A percentile compares a stretch with the other conserved stretches of the same genome.
These are phyloP conservation scores for Anagyrus pseudococci DNA, from an alignment of 2,888 invertebrate species.

Conservation along the genomic window DNA sequence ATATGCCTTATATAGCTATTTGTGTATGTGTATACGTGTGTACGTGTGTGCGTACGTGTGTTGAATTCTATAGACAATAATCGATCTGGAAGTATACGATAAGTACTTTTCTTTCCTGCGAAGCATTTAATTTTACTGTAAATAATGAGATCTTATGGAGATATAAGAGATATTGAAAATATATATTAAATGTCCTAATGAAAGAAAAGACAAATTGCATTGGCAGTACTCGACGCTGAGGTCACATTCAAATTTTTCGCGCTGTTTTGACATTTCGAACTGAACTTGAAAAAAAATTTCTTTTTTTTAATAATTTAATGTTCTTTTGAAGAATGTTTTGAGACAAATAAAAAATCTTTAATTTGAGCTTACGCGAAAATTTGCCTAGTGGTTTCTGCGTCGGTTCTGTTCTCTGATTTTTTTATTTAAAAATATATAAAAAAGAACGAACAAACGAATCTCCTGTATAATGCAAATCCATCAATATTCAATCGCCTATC, in stretches of 20 bases:
- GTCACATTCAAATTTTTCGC: conserved; percentile 29
- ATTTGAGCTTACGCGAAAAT: conserved; percentile 18
- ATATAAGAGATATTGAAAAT: conserved; percentile 28
- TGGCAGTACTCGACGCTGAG: conserved; percentile 17
- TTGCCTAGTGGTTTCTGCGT: conserved; percentile 33
- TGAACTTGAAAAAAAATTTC: no score
- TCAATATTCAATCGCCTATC: conserved; percentile 9
- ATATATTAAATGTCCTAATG: conserved; percentile 28
- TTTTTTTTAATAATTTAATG: no score
- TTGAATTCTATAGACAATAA: background rate
- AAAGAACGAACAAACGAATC: background rate
- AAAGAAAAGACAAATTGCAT: conserved; percentile 22
- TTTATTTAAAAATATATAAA: conserved; percentile 23
- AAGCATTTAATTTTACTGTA: conserved; percentile 40
- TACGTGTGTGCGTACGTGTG: conserved; percentile 27
- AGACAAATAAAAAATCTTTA: no score
- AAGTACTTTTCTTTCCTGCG: conserved; percentile 25
- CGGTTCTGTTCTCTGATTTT: conserved; percentile 9
- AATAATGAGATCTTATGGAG: conserved; percentile 35
- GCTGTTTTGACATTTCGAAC: conserved; percentile 6
- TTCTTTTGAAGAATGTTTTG: no score
- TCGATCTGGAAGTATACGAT: conserved; percentile 15
- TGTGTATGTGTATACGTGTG: conserved; percentile 1
- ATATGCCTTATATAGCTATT: conserved; percentile 27
- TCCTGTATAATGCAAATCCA: conserved; percentile 15